Conservation (phyloP, 2,888 invertebrate genomes). For the Lasioglossum leucozonium region DNA sequence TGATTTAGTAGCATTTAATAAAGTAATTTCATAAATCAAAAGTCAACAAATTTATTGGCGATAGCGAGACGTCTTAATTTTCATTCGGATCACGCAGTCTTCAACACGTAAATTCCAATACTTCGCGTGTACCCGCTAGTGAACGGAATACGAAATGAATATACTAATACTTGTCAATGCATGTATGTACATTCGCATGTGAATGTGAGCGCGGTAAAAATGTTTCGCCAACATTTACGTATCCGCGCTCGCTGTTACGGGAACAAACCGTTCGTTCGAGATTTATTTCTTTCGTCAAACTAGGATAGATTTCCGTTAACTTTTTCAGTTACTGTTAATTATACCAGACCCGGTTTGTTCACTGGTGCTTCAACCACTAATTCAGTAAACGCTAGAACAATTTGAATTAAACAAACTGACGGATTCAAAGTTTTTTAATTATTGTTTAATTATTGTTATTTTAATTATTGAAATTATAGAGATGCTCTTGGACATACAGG, state of each 20-base stretch:
- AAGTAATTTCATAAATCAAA: background rate
- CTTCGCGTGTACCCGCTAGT: background rate
- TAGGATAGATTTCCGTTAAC: background rate
- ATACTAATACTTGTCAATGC: background rate
- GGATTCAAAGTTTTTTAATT: too few species aligned
- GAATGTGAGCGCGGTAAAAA: background rate
- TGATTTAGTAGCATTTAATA: background rate
- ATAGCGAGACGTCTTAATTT: slow-evolving; percentile 4
- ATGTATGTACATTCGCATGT: background rate
- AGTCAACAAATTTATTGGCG: background rate
- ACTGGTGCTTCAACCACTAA: too few species aligned
- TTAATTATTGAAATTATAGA: too few species aligned
- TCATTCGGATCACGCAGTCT: slow-evolving; percentile 26
- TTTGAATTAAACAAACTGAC: too few species aligned
- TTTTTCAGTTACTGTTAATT: background rate
- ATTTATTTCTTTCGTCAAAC: background rate
- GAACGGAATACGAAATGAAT: slow-evolving; percentile 33
- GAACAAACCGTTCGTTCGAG: background rate
- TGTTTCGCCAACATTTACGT: background rate
- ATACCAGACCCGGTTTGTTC: background rate
- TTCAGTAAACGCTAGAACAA: too few species aligned
- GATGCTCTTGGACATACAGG: too few species aligned
- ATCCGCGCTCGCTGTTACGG: background rate
- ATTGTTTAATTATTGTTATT: too few species aligned
- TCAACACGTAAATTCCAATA: slow-evolving; percentile 35